These are phyloP conservation scores for Melipona beecheii DNA, from an alignment of 2,888 invertebrate species.

Conservation along the genomic window DNA sequence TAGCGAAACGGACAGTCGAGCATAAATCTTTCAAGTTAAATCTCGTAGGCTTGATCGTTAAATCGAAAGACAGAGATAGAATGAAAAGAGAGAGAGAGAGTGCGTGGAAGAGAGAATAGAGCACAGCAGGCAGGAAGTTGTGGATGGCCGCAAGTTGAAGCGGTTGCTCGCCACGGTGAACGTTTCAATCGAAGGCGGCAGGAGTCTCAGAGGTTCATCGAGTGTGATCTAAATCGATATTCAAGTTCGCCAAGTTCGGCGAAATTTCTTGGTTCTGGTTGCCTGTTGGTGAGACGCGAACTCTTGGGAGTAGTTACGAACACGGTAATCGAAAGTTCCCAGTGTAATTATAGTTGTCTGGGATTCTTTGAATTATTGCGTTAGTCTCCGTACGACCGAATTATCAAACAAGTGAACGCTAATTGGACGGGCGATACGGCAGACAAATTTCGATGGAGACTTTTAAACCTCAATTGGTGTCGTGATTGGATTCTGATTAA, in stretches of 20 bases:
- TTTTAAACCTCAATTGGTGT: background rate
- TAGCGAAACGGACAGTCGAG: background rate
- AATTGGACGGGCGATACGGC: background rate
- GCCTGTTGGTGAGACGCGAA: conserved; percentile 16
- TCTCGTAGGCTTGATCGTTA: conserved; percentile 18
- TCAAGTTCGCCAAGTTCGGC: conserved; percentile 53
- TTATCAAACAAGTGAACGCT: background rate
- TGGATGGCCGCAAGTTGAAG: conserved; percentile 52
- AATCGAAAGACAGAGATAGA: background rate
- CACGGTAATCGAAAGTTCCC: conserved; percentile 32
- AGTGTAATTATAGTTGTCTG: conserved; percentile 33
- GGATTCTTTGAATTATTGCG: conserved; percentile 26
- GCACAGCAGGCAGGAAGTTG: conserved; percentile 53
- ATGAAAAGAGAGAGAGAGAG: conserved; percentile 13
- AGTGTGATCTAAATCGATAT: conserved; percentile 70
- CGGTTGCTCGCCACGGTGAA: conserved; percentile 46
- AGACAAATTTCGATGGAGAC: background rate
- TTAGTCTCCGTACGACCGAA: background rate
- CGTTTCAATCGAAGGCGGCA: conserved; percentile 68
- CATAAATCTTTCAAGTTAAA: conserved; percentile 4
- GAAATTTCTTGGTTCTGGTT: conserved; percentile 44
- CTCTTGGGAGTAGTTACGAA: conserved; percentile 10
- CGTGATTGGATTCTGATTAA: background rate
- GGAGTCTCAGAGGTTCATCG: conserved; percentile 63
- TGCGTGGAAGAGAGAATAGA: conserved; percentile 34